A percentile compares a stretch with the other conserved stretches of the same genome.
Evolutionary conservation across 2,888 invertebrate genomes (phyloP).

Genomic region (Tipula vernalis): DNA sequence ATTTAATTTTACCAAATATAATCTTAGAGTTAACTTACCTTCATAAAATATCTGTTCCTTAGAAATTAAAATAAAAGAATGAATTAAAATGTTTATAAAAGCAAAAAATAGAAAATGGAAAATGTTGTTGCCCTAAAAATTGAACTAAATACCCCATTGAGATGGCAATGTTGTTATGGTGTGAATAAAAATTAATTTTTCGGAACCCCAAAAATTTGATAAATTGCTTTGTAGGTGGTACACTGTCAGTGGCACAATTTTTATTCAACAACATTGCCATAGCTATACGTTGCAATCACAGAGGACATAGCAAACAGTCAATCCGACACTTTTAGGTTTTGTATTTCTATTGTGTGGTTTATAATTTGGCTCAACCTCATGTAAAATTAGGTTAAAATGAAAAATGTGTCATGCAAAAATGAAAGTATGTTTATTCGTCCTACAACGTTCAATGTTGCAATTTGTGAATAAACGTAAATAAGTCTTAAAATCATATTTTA

Average conservation of each 20-base stretch:
- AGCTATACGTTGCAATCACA: neutral
- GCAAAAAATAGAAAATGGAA: neutral
- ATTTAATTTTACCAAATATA: no score
- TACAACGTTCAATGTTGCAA: no score
- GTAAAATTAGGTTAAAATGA: no score
- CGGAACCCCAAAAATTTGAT: neutral
- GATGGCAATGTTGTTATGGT: neutral
- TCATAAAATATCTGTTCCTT: no score
- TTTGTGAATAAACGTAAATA: no score
- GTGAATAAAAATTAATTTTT: neutral
- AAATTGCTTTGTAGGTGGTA: neutral
- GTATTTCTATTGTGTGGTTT: neutral
- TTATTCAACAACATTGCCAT: neutral
- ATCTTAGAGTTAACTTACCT: no score
- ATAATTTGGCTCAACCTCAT: neutral
- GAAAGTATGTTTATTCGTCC: no score
- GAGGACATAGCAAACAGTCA: neutral
- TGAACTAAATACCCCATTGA: neutral
- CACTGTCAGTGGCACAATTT: neutral
- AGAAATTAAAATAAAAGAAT: no score
- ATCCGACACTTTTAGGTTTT: neutral
- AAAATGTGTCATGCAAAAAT: no score
- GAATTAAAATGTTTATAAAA: neutral
- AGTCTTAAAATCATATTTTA: no score
- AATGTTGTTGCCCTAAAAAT: neutral